A percentile compares a stretch with the other conserved stretches of the same genome.
phyloP scores from a whole-genome alignment of 2,797 vertebrate species.

The Botia kubotai region DNA sequence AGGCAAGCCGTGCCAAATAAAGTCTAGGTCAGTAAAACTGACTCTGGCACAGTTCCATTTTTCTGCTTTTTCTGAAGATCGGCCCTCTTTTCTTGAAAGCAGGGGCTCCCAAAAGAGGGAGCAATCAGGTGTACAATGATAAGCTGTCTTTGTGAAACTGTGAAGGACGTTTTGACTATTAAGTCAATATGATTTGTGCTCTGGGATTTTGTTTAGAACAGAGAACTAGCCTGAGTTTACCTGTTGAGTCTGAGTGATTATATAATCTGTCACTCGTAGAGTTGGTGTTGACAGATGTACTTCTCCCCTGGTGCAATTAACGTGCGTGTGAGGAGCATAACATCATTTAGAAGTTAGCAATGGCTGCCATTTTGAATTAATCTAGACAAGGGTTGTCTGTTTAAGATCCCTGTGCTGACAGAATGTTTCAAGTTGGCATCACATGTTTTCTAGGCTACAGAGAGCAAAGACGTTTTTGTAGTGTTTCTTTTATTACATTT shows the following conservation, averaged over 20 bases:
- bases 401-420: background rate
- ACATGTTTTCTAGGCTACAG: background rate
- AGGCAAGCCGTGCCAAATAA: conserved; percentile 10
- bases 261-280: conserved; percentile 29
- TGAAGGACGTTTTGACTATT: conserved; percentile 13
- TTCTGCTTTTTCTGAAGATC: conserved; percentile 3
- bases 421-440: conserved; percentile 16
- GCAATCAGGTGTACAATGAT: background rate
- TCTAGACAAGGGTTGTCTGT: conserved; percentile 14
- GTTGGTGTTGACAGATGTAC: conserved; percentile 37
- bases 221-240: conserved; percentile 27
- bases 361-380: conserved; percentile 17
- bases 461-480: background rate
- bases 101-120: background rate
- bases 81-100: conserved; percentile 4
- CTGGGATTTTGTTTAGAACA: background rate
- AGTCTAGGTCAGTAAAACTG: conserved; percentile 34
- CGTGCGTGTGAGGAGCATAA: conserved; percentile 1
- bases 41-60: conserved; percentile 23
- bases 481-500: conserved; percentile 24
- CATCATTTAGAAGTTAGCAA: background rate
- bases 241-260: conserved; percentile 18
- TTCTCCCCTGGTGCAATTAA: conserved; percentile 23
- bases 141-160: conserved; percentile 14
- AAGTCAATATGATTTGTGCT: conserved; percentile 32